Evolutionary conservation across 2,888 invertebrate species (phyloP).

Genomic region (Drosophila barbarae): DNA sequence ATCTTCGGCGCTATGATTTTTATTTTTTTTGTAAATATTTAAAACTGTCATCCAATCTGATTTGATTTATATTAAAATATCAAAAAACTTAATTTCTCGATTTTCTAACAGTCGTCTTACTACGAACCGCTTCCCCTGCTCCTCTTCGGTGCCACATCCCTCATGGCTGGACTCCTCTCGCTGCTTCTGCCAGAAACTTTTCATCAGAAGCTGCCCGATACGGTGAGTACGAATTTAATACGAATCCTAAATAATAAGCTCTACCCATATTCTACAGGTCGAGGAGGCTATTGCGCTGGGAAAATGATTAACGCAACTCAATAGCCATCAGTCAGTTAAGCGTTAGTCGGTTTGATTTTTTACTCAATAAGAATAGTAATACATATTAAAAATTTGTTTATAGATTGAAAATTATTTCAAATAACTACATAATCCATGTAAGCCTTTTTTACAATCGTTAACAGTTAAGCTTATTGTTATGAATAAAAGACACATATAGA

Average conservation of each 20-base stretch:
- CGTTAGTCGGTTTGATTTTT: neutral
- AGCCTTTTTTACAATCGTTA: neutral
- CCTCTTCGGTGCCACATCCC: constrained; percentile 81
- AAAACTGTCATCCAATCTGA: too few relatives aligned
- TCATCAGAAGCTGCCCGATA: constrained; percentile 83
- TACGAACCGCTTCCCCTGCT: constrained; percentile 81
- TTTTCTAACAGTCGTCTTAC: constrained; percentile 79
- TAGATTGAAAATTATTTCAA: neutral
- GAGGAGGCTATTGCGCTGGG: constrained; percentile 67
- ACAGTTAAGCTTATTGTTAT: neutral
- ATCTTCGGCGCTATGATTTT: neutral
- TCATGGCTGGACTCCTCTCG: constrained; percentile 81
- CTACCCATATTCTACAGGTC: constrained; percentile 50
- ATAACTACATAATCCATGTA: neutral
- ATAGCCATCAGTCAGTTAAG: neutral
- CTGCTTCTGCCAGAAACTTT: constrained; percentile 84
- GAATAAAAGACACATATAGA: neutral
- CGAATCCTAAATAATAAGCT: neutral
- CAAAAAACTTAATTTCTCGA: neutral
- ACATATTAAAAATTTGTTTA: neutral
- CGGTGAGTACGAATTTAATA: constrained; percentile 73
- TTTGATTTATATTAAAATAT: neutral
- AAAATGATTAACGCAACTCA: neutral
- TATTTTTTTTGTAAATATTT: too few relatives aligned
- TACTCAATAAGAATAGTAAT: neutral